Conservation (phyloP, 2,888 invertebrate genomes). For the Aleiodes leptofemur region DNA sequence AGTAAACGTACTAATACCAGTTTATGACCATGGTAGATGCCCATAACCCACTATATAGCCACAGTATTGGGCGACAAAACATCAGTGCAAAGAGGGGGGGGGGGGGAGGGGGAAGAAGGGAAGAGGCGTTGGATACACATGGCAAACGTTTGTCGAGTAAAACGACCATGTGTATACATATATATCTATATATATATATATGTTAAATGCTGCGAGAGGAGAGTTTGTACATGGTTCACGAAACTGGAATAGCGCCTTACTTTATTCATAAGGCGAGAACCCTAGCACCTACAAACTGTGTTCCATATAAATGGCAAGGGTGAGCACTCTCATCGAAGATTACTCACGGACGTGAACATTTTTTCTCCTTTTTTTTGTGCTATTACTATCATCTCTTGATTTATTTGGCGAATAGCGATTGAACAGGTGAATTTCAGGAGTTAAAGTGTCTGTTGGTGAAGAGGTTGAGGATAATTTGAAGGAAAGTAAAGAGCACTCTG, state of each 20-base stretch:
- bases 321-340: conserved; percentile 14
- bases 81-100: not conserved
- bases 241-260: conserved; percentile 53
- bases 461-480: too few relatives aligned
- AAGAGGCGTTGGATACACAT: conserved; percentile 28
- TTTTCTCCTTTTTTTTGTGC: not conserved
- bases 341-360: not conserved
- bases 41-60: conserved; percentile 70
- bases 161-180: conserved; percentile 13
- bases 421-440: too few relatives aligned
- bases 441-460: too few relatives aligned
- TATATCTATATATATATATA: not conserved
- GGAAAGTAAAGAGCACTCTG: too few relatives aligned
- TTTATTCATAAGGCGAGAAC: conserved; percentile 62
- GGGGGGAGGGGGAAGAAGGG: not conserved
- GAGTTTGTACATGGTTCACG: conserved; percentile 13
- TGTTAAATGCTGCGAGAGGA: conserved; percentile 13
- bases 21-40: conserved; percentile 69
- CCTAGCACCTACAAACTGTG: conserved; percentile 4
- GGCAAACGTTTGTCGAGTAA: conserved; percentile 27
- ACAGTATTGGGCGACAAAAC: conserved; percentile 33
- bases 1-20: conserved; percentile 69
- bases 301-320: conserved; percentile 34
- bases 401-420: too few relatives aligned
- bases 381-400: too few relatives aligned